Evolutionary conservation across 1,140 invertebrate genomes (phyloP).

Genomic region (Drosophila baimaii): DNA sequence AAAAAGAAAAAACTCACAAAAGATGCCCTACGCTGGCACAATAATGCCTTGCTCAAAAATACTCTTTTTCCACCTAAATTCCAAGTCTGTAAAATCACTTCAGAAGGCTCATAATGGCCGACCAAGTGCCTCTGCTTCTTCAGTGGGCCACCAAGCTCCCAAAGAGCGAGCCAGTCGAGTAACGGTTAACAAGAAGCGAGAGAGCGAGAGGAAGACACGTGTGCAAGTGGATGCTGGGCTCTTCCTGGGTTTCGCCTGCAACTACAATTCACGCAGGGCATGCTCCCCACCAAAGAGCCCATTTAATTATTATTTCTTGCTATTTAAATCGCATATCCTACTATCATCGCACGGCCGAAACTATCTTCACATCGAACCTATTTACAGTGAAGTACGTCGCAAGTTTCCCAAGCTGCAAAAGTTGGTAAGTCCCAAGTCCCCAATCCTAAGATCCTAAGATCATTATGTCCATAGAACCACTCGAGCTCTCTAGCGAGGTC

Average conservation of each 20-base stretch:
- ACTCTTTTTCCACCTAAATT: conserved; percentile 4
- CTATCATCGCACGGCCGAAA: conserved; percentile 38
- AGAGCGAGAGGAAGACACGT: neutral
- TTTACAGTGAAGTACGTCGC: conserved; percentile 92
- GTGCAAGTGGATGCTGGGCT: too few species aligned
- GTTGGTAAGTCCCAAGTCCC: conserved; percentile 89
- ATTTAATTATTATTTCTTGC: conserved; percentile 41
- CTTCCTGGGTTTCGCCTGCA: neutral
- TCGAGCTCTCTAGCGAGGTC: too few species aligned
- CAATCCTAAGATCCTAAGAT: too few species aligned
- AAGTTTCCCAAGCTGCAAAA: conserved; percentile 92
- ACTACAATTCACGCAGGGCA: conserved; percentile 11
- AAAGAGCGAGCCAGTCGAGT: conserved; percentile 22
- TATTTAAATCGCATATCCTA: conserved; percentile 43
- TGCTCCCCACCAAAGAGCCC: neutral
- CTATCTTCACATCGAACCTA: conserved; percentile 65
- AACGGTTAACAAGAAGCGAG: neutral
- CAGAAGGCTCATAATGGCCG: conserved; percentile 16
- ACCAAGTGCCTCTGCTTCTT: conserved; percentile 56
- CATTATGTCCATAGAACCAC: too few species aligned
- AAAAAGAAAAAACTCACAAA: conserved; percentile 9
- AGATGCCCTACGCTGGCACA: conserved; percentile 18
- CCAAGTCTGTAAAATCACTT: neutral
- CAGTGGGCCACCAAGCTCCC: conserved; percentile 19
- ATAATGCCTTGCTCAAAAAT: conserved; percentile 10